Base-by-base conservation (phyloP, 2,888 invertebrate species). In the Brenthis ino region DNA sequence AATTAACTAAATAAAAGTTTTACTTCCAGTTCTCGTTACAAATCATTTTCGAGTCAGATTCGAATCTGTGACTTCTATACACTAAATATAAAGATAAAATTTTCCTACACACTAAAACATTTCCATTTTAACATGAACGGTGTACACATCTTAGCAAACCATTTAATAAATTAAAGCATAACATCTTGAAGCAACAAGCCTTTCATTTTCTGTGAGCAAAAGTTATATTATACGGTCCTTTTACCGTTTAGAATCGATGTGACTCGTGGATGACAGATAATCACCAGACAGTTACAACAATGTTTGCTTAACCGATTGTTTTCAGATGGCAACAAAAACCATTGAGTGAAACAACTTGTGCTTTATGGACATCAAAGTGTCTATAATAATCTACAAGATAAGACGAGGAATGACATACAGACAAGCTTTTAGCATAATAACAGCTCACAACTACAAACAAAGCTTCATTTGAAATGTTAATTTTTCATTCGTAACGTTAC, bases 231-330 rank as follows among this genome's bases (percentile, higher is more conserved):
- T 8, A 6, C 16, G 37, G 6, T 13, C 12, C 12, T 3, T 20
- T 43, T 33, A 13, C 6, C 6, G 13, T 11, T 20, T 37, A 5
- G n/a, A n/a, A 37, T 5, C 33, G 51, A 50, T 43, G 55, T 53
- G 33, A 63, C 51, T n/a, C 51, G 43, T 76, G 77, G 61, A 63
- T 68, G 76, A 74, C 79, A 77, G 75, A 77, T 75, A 72, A 71
- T 63, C 64, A 58, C 60, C 51, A 61, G 55, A 70, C 16, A 58
- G 68, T 51, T 74, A 68, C 71, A 78, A 80, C 80, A 81, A 77
- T 82, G 79, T 84, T 85, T 82, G 74, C 77, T 71, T 67, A 57
- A 65, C 76, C 76, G 82, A 86, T 85, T 84, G 83, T 79, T 79
- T 77, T 74, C 67, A 78, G 83, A 81, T 79, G 81, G 77, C 77